Conservation (phyloP, 1,140 invertebrate genomes). For the Anastatus disparis region DNA sequence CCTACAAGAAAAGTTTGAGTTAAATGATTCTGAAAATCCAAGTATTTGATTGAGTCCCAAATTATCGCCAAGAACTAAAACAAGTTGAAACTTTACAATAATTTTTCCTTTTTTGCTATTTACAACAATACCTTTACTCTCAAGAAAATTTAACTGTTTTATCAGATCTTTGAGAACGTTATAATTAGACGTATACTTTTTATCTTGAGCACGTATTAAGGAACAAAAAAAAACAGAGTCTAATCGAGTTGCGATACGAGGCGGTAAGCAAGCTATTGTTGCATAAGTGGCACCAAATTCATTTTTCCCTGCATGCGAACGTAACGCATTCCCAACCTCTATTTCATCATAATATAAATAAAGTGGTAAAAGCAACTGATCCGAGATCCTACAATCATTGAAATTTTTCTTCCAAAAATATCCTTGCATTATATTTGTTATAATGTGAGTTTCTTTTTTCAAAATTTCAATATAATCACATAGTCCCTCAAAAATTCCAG, state of each 20-base stretch:
- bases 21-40: constrained; percentile 1
- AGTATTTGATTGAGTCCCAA: too few species aligned
- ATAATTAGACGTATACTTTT: not conserved
- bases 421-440: too few species aligned
- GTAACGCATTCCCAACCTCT: constrained; percentile 27
- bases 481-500: too few species aligned
- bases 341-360: constrained; percentile 34
- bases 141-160: too few species aligned
- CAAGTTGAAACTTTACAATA: not conserved
- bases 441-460: too few species aligned
- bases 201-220: not conserved
- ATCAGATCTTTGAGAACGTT: not conserved
- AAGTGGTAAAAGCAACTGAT: too few species aligned
- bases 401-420: too few species aligned
- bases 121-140: not conserved
- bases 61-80: not conserved
- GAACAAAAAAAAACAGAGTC: not conserved
- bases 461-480: too few species aligned
- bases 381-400: too few species aligned
- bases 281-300: constrained; percentile 2
- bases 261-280: not conserved
- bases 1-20: not conserved
- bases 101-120: not conserved
- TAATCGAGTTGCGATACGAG: not conserved
- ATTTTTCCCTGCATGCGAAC: constrained; percentile 18